phyloP scores from a whole-genome alignment of 2,888 invertebrate species.

The Neoitamus cyanurus region DNA sequence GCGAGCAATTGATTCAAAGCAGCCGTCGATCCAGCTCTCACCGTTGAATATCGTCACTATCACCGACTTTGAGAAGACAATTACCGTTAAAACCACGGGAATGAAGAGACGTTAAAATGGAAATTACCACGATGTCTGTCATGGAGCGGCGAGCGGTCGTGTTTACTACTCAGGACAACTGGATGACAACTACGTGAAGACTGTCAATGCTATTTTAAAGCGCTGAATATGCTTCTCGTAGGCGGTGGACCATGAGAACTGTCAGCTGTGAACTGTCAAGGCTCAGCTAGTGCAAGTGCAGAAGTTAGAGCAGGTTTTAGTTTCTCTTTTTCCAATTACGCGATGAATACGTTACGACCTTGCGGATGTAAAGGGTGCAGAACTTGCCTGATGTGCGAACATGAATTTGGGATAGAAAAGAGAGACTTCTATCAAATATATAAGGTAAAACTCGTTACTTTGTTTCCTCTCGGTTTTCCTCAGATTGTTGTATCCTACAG shows the following conservation, averaged over 20 bases:
- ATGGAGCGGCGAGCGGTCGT: neutral
- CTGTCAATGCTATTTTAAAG: neutral
- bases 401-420: conserved; percentile 70
- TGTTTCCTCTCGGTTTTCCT: no score
- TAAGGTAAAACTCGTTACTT: conserved; percentile 63
- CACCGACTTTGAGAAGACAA: no score
- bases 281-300: neutral
- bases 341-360: conserved; percentile 68
- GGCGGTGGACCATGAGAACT: no score
- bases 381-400: conserved; percentile 88
- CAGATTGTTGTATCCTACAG: no score
- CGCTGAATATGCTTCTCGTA: neutral
- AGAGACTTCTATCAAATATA: conserved; percentile 61
- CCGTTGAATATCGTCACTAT: conserved; percentile 81
- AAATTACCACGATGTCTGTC: conserved; percentile 41
- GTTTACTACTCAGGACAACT: neutral
- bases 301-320: neutral
- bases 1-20: conserved; percentile 72
- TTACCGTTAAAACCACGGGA: neutral
- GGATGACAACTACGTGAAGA: neutral
- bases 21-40: conserved; percentile 75
- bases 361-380: conserved; percentile 96
- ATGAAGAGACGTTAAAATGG: neutral
- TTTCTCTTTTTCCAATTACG: neutral
- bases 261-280: neutral